Percentiles rank a stretch among this genome's conserved stretches.
phyloP scores from a whole-genome alignment of 2,888 invertebrate genomes.

The Drosophila fungiperda region DNA sequence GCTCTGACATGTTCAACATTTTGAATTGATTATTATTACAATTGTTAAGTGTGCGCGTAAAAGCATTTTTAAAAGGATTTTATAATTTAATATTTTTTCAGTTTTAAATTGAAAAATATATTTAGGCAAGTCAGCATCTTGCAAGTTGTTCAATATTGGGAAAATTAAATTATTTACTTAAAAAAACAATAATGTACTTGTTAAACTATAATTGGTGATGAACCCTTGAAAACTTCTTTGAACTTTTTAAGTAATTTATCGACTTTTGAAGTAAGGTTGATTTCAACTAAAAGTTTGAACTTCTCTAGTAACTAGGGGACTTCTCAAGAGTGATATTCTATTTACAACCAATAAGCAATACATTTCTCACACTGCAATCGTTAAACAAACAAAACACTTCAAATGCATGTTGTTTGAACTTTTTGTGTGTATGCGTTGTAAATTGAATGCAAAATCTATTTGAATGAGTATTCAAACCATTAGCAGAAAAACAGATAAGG shows the following conservation, averaged over 20 bases:
- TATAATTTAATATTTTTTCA: neutral
- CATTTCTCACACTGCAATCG: slow-evolving; percentile 1
- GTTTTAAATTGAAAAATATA: neutral
- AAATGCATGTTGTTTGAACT: slow-evolving; percentile 27
- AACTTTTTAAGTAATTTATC: neutral
- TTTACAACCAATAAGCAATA: slow-evolving; percentile 7
- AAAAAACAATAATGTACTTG: neutral
- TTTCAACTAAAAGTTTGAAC: neutral
- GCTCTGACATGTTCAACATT: slow-evolving; percentile 10
- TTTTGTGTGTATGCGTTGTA: slow-evolving; percentile 9
- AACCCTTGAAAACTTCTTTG: neutral
- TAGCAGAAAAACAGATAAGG: slow-evolving; percentile 2
- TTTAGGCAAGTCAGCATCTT: neutral
- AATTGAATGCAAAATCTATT: slow-evolving; percentile 9
- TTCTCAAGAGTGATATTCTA: neutral
- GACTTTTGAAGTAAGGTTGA: neutral
- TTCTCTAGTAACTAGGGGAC: neutral
- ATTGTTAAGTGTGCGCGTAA: neutral
- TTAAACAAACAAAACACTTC: slow-evolving; percentile 21
- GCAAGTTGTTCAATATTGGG: neutral
- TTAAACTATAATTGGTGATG: neutral
- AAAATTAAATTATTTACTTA: neutral
- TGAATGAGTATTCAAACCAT: slow-evolving; percentile 7
- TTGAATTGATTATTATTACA: neutral
- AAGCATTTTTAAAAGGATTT: neutral